These are phyloP conservation scores for Clarias pachynema DNA, from an alignment of 2,797 vertebrate species.

Conservation along the genomic window DNA sequence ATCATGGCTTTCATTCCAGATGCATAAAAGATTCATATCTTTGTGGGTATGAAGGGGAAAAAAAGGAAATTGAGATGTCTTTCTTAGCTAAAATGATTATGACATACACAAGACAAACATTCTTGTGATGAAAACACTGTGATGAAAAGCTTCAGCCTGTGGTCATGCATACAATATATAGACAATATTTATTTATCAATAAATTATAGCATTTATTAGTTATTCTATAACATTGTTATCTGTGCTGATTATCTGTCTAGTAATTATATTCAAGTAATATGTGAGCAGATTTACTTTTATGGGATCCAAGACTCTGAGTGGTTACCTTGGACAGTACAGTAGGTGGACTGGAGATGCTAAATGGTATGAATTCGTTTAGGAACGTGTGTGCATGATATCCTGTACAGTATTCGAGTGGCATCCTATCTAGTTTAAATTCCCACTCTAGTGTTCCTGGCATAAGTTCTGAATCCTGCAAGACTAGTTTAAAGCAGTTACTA, in stretches of 20 bases:
- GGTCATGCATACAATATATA: background rate
- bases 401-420: background rate
- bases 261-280: background rate
- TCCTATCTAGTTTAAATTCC: background rate
- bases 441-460: background rate
- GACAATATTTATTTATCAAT: background rate
- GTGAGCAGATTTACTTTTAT: background rate
- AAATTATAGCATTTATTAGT: background rate
- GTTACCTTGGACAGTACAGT: background rate
- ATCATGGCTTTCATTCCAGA: background rate
- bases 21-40: background rate
- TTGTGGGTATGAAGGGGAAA: background rate
- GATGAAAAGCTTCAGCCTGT: conserved; percentile 1
- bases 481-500: background rate
- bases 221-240: background rate
- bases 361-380: background rate
- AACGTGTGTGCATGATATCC: background rate
- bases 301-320: background rate
- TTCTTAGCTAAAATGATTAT: conserved; percentile 12
- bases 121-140: background rate
- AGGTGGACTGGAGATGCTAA: background rate
- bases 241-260: background rate
- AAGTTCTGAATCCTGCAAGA: background rate
- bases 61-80: background rate
- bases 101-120: conserved; percentile 45